Evolutionary conservation across 1,140 invertebrate species (phyloP).

Genomic region (Agraylea sexmaculata): DNA sequence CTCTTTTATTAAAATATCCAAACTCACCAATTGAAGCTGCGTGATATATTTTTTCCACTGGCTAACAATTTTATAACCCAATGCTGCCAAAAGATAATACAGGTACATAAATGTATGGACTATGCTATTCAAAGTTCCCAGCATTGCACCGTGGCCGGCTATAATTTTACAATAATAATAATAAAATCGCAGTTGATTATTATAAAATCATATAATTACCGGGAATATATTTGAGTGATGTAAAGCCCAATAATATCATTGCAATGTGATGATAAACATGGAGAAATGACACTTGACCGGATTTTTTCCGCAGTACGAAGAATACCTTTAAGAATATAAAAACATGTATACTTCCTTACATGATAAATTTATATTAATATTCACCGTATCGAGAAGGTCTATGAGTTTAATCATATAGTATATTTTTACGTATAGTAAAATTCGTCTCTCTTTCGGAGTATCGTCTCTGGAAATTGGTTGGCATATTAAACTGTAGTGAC

Average conservation of each 20-base stretch:
- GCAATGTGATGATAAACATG: slow-evolving; percentile 74
- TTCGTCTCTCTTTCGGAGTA: slow-evolving; percentile 41
- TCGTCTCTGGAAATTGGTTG: slow-evolving; percentile 49
- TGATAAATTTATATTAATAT: slow-evolving; percentile 7
- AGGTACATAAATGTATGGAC: slow-evolving; percentile 72
- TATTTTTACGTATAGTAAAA: slow-evolving; percentile 44
- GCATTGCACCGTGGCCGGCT: slow-evolving; percentile 57
- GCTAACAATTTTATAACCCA: slow-evolving; percentile 49
- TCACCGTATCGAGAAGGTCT: slow-evolving; percentile 48
- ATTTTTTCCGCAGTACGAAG: slow-evolving; percentile 69
- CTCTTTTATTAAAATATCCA: slow-evolving; percentile 15
- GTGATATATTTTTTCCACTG: slow-evolving; percentile 85
- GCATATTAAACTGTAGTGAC: slow-evolving; percentile 49
- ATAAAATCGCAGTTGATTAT: background rate
- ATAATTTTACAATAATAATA: slow-evolving; percentile 26
- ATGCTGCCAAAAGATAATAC: slow-evolving; percentile 60
- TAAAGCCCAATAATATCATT: slow-evolving; percentile 48
- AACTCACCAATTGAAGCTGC: slow-evolving; percentile 53
- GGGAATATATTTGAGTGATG: slow-evolving; percentile 39
- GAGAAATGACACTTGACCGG: slow-evolving; percentile 67
- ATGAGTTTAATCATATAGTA: slow-evolving; percentile 46
- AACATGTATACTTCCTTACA: background rate
- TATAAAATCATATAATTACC: slow-evolving; percentile 34
- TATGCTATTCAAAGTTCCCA: slow-evolving; percentile 61
- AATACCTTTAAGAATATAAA: slow-evolving; percentile 41